phyloP scores from a whole-genome alignment of 1,140 invertebrate species.

The Sitodiplosis mosellana region DNA sequence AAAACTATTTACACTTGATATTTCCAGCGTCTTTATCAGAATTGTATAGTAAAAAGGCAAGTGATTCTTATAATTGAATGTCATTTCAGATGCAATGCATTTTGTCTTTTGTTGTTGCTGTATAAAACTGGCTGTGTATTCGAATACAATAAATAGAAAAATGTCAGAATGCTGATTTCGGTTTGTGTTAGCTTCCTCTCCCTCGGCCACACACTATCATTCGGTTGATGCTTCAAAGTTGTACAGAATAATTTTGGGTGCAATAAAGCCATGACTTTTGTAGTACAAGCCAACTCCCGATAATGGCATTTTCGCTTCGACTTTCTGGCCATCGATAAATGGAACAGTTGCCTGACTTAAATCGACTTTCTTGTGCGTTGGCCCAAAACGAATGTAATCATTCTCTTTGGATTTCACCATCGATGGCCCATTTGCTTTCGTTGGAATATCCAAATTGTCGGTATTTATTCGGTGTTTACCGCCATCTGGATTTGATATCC shows the following conservation, averaged over 20 bases:
- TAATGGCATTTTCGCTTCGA: slow-evolving; percentile 30
- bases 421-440: slow-evolving; percentile 26
- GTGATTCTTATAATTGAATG: too few species aligned
- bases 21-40: too few species aligned
- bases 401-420: slow-evolving; percentile 40
- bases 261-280: slow-evolving; percentile 52
- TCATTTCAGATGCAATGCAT: too few species aligned
- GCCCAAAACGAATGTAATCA: slow-evolving; percentile 51
- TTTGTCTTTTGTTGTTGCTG: too few species aligned
- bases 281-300: slow-evolving; percentile 51
- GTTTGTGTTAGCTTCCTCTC: too few species aligned
- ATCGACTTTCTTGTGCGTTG: slow-evolving; percentile 46
- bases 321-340: slow-evolving; percentile 53
- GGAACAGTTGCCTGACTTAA: slow-evolving; percentile 63
- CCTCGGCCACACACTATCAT: too few species aligned
- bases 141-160: too few species aligned
- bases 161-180: too few species aligned
- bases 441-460: slow-evolving; percentile 44
- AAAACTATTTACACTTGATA: too few species aligned
- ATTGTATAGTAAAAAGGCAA: too few species aligned
- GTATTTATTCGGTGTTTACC: slow-evolving; percentile 38
- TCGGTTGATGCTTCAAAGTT: slow-evolving; percentile 17
- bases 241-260: slow-evolving; percentile 48
- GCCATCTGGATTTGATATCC: slow-evolving; percentile 67
- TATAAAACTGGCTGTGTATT: too few species aligned